phyloP scores from a whole-genome alignment of 2,113 vertebrate species.

The Perognathus longimembris region DNA sequence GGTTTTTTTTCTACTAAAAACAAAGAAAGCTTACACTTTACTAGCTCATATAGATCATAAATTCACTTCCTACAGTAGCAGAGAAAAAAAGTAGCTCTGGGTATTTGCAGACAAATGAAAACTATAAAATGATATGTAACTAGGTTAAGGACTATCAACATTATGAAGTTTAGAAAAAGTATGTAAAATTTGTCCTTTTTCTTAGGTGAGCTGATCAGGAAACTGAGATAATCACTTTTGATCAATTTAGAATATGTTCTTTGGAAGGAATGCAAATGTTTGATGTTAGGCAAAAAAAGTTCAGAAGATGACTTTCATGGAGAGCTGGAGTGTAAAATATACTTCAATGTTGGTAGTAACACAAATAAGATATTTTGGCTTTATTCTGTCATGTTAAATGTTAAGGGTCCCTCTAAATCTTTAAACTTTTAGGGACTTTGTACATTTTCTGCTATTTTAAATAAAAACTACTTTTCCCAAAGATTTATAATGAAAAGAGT shows the following conservation, averaged over 20 bases:
- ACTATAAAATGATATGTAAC: not conserved
- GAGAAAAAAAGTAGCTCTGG: not conserved
- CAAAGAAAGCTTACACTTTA: not conserved
- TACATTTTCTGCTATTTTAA: too few species aligned
- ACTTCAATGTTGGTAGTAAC: not conserved
- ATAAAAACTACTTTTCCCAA: not conserved
- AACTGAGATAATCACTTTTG: not conserved
- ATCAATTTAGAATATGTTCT: not conserved
- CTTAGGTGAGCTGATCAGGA: not conserved
- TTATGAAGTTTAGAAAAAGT: not conserved
- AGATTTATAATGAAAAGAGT: not conserved
- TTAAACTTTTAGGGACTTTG: not conserved
- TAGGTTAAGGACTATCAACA: not conserved
- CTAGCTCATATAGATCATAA: not conserved
- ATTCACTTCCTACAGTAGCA: not conserved
- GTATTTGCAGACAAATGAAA: not conserved
- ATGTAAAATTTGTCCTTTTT: not conserved
- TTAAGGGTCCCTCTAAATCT: accelerated
- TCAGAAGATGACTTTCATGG: not conserved
- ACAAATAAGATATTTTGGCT: not conserved
- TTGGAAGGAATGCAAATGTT: not conserved
- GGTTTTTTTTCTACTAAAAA: too few species aligned
- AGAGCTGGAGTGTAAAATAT: accelerated
- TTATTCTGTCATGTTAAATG: not conserved
- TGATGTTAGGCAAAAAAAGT: not conserved